Conservation (phyloP, 2,797 vertebrate species). For the Chaenodraco wilsoni region DNA sequence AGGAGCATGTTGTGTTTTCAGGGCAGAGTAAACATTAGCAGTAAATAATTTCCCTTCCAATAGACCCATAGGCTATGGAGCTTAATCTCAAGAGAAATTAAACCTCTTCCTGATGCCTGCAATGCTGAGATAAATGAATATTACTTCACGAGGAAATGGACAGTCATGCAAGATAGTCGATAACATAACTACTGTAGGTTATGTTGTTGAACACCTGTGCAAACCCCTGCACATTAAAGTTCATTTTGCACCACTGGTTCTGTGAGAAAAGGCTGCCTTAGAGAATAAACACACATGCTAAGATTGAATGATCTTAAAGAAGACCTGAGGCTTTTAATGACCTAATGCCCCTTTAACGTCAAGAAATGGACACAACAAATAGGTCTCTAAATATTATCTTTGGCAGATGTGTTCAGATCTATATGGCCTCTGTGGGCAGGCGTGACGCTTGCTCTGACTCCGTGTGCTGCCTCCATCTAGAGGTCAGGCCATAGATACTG, state of each 20-base stretch:
- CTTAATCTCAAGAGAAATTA: slow-evolving; percentile 61
- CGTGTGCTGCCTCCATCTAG: slow-evolving; percentile 57
- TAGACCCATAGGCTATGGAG: slow-evolving; percentile 33
- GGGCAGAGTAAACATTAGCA: slow-evolving; percentile 45
- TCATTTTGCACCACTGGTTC: slow-evolving; percentile 3
- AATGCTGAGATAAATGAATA: slow-evolving; percentile 56
- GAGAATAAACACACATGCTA: slow-evolving; percentile 23
- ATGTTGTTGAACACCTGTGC: slow-evolving; percentile 10
- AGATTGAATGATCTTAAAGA: slow-evolving; percentile 26
- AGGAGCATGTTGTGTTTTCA: slow-evolving; percentile 37
- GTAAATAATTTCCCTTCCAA: slow-evolving; percentile 60
- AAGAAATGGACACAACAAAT: slow-evolving; percentile 18
- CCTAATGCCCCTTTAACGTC: not conserved
- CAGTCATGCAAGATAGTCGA: slow-evolving; percentile 19
- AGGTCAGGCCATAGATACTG: slow-evolving; percentile 60
- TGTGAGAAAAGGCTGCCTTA: slow-evolving; percentile 4
- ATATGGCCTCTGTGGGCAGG: slow-evolving; percentile 50
- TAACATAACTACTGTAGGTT: slow-evolving; percentile 17
- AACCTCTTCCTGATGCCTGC: slow-evolving; percentile 56
- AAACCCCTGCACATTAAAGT: slow-evolving; percentile 37
- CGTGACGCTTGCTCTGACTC: slow-evolving; percentile 33
- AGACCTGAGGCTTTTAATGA: slow-evolving; percentile 29
- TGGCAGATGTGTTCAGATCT: slow-evolving; percentile 12
- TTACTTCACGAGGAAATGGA: slow-evolving; percentile 32
- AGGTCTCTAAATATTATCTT: slow-evolving; percentile 15